Evolutionary conservation across 2,888 invertebrate species (phyloP), one percentile per base, ranked within the genome.

Genomic region (Tyria jacobaeae): DNA sequence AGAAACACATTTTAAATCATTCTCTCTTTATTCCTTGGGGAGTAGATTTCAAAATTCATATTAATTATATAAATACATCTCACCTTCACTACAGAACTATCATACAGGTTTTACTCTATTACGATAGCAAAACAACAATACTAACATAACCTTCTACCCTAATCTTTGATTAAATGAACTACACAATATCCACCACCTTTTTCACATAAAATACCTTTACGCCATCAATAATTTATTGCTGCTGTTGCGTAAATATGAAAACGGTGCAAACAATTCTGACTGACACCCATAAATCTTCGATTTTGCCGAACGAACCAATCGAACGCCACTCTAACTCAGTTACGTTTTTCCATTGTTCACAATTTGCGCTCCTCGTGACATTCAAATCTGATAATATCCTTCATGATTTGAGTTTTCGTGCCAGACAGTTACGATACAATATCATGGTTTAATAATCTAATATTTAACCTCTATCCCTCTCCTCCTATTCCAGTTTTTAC

Each of bases 291-390:
- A 76, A 76, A 74, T 76, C 74, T 72, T 67, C 65, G 75, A 70
- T 68, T 74, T 67, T 67, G 65, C 66, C 56, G 70, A 67, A 67
- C 73, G 60, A 65, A 68, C 65, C 71, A 71, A 75, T 76, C 70
- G 70, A 51, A 59, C 53, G 54, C 50, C 51, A 39, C 53, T 57
- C 61, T 70, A 74, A 74, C 70, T 70, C 61, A 51, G 68, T 75
- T 73, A 76, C 62, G 60, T 70, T 68, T 76, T 76, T 75, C 66
- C 75, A 67, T 73, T 75, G 73, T 76, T 73, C 75, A 68, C 68
- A 74, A 73, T 68, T 74, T 72, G 62, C 59, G 67, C 68, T 67
- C 50, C 57, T 53, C 63, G 67, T 65, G 70, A 69, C 69, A 63
- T 64, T 65, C 59, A 73, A 76, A 76, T 75, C 76, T 68, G 75